Percentiles rank a stretch among this genome's conserved stretches.
These are phyloP conservation scores for Zosterops japonicus DNA, from an alignment of 2,113 vertebrate genomes.

Conservation along the genomic window DNA sequence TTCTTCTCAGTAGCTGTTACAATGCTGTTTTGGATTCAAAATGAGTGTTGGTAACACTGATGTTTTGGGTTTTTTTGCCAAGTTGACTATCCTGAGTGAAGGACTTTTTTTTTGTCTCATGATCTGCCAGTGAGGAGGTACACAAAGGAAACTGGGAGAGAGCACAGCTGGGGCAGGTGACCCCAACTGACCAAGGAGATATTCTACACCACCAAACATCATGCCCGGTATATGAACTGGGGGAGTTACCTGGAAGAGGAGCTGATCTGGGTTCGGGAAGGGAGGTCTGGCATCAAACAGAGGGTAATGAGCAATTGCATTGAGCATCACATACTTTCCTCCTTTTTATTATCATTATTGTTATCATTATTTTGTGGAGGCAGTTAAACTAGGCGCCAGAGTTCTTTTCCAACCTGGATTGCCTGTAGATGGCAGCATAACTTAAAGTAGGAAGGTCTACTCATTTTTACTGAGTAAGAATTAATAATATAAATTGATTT, in stretches of 20 bases:
- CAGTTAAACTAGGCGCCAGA: not conserved
- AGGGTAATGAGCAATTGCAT: not conserved
- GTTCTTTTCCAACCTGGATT: not conserved
- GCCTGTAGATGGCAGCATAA: conserved; percentile 66
- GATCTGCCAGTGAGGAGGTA: not conserved
- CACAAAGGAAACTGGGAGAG: not conserved
- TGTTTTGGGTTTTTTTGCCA: not conserved
- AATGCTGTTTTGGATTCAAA: not conserved
- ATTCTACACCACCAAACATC: not conserved
- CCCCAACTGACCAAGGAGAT: not conserved
- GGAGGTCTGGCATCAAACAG: not conserved
- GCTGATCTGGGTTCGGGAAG: rapidly evolving
- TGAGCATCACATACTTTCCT: not conserved
- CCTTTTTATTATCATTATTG: not conserved
- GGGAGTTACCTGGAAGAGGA: not conserved
- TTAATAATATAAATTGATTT: not conserved
- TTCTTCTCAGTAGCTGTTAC: not conserved
- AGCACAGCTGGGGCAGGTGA: not conserved
- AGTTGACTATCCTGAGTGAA: not conserved
- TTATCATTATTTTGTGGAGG: not conserved
- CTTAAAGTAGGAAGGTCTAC: not conserved
- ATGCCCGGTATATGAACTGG: not conserved
- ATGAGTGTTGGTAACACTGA: not conserved
- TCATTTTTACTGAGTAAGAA: not conserved
- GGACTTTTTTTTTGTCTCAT: not conserved